Percentiles rank a stretch among this genome's conserved stretches.
These are phyloP conservation scores for Anagyrus pseudococci DNA, from an alignment of 2,888 invertebrate genomes.

Conservation along the genomic window DNA sequence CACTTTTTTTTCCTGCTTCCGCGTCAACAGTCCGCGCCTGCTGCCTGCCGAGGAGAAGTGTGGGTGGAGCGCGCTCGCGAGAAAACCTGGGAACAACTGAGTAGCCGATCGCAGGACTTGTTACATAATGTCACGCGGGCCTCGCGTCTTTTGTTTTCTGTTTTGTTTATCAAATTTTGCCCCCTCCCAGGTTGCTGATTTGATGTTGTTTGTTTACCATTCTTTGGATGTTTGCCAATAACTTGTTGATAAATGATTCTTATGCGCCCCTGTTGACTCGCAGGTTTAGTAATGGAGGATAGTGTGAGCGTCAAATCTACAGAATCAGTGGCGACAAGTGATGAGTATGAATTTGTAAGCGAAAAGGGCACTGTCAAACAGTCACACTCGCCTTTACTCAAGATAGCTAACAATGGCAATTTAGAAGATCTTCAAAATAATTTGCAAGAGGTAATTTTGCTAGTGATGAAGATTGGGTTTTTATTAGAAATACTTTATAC, in stretches of 20 bases:
- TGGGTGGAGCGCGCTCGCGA: too few relatives aligned
- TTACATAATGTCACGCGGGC: not conserved
- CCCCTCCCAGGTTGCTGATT: not conserved
- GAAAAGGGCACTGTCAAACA: slow-evolving; percentile 60
- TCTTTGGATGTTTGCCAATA: not conserved
- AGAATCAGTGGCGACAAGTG: slow-evolving; percentile 73
- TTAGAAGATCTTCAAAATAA: slow-evolving; percentile 70
- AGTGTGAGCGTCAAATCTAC: slow-evolving; percentile 72
- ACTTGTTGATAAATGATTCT: not conserved
- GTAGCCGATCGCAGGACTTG: too few relatives aligned
- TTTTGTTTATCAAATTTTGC: not conserved
- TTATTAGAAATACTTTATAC: not conserved
- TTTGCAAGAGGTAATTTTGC: slow-evolving; percentile 65
- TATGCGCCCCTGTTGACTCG: slow-evolving; percentile 25
- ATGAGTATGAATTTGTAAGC: slow-evolving; percentile 74
- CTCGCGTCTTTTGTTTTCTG: not conserved
- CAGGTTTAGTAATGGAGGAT: slow-evolving; percentile 68
- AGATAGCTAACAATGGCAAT: slow-evolving; percentile 71
- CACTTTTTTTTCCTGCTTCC: too few relatives aligned
- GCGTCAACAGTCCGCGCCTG: too few relatives aligned
- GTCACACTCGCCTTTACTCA: slow-evolving; percentile 64
- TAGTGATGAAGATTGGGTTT: not conserved
- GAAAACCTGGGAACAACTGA: too few relatives aligned
- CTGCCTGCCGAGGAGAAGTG: too few relatives aligned
- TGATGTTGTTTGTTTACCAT: not conserved